Evolutionary conservation across 2,888 invertebrate genomes (phyloP).

Genomic region (Lydus trimaculatus): DNA sequence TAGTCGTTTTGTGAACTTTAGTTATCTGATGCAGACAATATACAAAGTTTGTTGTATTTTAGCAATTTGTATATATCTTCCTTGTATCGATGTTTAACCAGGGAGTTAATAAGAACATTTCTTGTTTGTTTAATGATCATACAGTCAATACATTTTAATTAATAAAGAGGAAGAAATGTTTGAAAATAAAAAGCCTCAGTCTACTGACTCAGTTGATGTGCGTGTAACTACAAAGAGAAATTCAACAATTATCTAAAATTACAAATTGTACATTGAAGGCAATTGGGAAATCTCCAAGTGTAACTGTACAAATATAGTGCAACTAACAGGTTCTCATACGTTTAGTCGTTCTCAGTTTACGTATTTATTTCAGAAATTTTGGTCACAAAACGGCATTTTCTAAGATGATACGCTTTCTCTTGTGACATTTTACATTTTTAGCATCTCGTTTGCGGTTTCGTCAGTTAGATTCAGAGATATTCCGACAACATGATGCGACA

Average conservation of each 20-base stretch:
- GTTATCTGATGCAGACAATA: constrained; percentile 6
- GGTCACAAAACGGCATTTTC: no score
- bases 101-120: not conserved
- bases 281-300: no score
- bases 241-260: no score
- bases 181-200: not conserved
- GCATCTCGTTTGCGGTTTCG: not conserved
- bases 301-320: no score
- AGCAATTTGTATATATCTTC: not conserved
- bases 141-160: not conserved
- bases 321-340: no score
- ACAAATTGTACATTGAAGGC: no score
- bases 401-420: no score
- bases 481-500: not conserved
- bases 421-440: no score
- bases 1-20: not conserved
- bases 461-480: not conserved
- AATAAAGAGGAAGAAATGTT: not conserved
- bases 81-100: not conserved
- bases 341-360: no score
- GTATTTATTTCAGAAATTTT: no score
- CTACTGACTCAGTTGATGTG: not conserved
- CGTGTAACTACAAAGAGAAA: no score
- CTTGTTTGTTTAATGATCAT: not conserved
- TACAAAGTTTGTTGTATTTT: not conserved